These are phyloP conservation scores for Prunella himalayana DNA, from an alignment of 2,113 vertebrate genomes.

Conservation along the genomic window DNA sequence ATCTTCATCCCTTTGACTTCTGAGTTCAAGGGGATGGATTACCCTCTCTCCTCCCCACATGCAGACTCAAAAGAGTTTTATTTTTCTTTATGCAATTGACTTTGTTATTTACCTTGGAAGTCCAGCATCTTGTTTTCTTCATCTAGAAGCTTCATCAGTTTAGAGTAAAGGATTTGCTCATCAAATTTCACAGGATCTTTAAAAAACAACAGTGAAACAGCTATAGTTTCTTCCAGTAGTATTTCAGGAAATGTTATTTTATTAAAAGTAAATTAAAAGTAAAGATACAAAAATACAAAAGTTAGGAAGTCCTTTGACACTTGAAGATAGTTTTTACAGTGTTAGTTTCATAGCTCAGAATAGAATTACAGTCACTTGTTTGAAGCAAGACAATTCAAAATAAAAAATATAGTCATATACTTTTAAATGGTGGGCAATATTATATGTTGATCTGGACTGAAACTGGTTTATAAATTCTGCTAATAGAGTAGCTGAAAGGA, in stretches of 20 bases:
- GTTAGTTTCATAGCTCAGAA: not conserved
- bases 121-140: constrained; percentile 68
- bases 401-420: not conserved
- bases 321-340: not conserved
- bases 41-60: not conserved
- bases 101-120: constrained; percentile 74
- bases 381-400: not conserved
- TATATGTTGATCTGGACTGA: not conserved
- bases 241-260: not conserved
- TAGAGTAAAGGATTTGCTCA: constrained; percentile 69
- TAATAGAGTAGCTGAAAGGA: not conserved
- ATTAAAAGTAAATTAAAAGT: not conserved
- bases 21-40: not conserved
- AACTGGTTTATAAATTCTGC: not conserved
- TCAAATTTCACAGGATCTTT: constrained; percentile 66
- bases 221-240: not conserved
- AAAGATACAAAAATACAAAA: not conserved
- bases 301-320: not conserved
- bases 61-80: not conserved
- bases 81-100: not conserved
- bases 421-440: not conserved
- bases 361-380: not conserved
- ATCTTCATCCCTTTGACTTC: not conserved
- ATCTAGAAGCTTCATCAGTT: constrained; percentile 73
- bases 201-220: constrained; percentile 13